Base-by-base conservation (phyloP, 2,888 invertebrate genomes). In the Anoplius nigerrimus region DNA sequence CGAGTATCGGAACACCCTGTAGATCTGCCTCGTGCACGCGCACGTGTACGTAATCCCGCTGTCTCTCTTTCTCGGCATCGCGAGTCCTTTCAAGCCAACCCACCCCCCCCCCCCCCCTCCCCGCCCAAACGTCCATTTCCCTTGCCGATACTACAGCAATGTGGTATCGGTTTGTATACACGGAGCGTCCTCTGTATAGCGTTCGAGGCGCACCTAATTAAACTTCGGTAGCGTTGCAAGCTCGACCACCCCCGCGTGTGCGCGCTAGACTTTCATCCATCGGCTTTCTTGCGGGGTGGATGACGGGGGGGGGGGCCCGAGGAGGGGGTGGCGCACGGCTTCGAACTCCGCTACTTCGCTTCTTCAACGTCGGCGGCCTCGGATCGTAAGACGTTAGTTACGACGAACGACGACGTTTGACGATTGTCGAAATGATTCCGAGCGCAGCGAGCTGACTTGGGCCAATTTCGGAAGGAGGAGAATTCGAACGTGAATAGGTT, bases 191-290 rank as follows among this genome's bases (percentile, higher is more conserved):
- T 52, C 63, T 57, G 58, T 69, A 53, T 66, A 64, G 53, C 62
- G 52, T 15, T 53, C 62, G 60, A 71, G 78, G 75, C 74, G 76
- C 75, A 84, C 82, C 84, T 85, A 85, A 85, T 85, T 85, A 85
- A 85, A 85, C 81, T 83, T 83, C 69, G 71, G 63, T 45, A 68
- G 71, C 69, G 55, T 43, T 62, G 66, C 42, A 54, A 55, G 48
- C 54, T 42, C 21, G 18, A 13, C 48, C 55, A 8, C 20, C 16
- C 21, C 27, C 42, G 20, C 53, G 54, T 20, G 55, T 24, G 69
- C 71, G 74, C 68, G 73, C 75, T 75, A 72, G 76, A 78, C 68
- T 74, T 78, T 72, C 78, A 66, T 71, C 61, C 61, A 62, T 63
- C 57, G 64, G 34, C 67, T 68, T 71, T 68, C 71, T 74, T 68